These are phyloP conservation scores for Oreochromis grahami DNA, from an alignment of 2,797 vertebrate species.

Conservation along the genomic window DNA sequence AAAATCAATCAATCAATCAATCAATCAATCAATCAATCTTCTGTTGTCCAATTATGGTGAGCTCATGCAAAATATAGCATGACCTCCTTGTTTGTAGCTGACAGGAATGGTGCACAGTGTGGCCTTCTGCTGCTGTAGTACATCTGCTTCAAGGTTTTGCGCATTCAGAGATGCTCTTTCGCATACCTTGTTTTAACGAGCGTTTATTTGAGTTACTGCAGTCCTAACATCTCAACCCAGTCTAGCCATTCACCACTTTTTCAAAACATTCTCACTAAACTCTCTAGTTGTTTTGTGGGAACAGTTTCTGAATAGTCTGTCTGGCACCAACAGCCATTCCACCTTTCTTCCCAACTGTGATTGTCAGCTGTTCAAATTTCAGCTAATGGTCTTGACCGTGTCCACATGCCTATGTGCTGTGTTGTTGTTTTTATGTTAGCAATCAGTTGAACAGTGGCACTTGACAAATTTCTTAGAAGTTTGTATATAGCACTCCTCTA, in stretches of 20 bases:
- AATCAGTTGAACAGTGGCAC: neutral
- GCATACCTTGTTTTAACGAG: neutral
- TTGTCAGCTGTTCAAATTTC: neutral
- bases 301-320: neutral
- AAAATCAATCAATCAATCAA: too few species aligned
- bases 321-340: too few species aligned
- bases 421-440: neutral
- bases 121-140: neutral
- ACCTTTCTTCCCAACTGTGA: too few species aligned
- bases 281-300: neutral
- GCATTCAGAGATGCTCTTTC: neutral
- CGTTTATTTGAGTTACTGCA: neutral
- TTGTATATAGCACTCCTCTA: neutral
- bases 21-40: too few species aligned
- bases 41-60: neutral
- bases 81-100: neutral
- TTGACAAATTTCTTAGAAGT: neutral
- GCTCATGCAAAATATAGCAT: neutral
- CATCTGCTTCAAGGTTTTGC: fast-evolving
- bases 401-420: neutral
- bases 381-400: neutral
- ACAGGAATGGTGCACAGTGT: neutral
- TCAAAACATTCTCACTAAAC: neutral
- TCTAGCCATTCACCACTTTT: neutral
- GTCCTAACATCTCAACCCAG: neutral